A percentile compares a stretch with the other conserved stretches of the same genome.
Evolutionary conservation across 2,113 vertebrate species (phyloP).

Genomic region (Chaetorhynchus papuensis): DNA sequence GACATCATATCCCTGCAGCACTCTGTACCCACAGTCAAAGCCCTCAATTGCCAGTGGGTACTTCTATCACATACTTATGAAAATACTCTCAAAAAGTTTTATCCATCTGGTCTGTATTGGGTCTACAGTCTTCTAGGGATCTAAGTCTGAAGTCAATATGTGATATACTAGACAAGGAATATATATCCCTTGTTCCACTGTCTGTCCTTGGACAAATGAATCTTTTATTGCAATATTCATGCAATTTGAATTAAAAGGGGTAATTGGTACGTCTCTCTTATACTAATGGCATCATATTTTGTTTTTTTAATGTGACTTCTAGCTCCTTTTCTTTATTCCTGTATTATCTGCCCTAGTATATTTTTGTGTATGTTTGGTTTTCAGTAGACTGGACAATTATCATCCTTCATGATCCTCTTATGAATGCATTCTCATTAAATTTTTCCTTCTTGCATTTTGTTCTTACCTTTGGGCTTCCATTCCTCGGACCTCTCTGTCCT

Average conservation of each 20-base stretch:
- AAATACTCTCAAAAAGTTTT: not conserved
- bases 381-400: not conserved
- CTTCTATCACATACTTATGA: not conserved
- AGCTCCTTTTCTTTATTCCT: not conserved
- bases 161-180: not conserved
- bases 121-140: not conserved
- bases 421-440: not conserved
- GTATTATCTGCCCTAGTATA: not conserved
- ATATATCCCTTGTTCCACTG: not conserved
- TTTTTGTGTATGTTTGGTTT: not conserved
- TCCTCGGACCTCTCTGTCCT: not conserved
- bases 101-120: not conserved
- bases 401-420: not conserved
- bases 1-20: not conserved
- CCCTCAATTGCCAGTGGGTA: not conserved
- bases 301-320: not conserved
- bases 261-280: not conserved
- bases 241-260: not conserved
- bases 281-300: not conserved
- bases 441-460: not conserved
- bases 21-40: not conserved
- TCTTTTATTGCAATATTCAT: not conserved
- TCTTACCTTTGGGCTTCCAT: not conserved
- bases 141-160: not conserved
- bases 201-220: not conserved